Conservation (phyloP, 1,140 invertebrate genomes). For the Cydia fagiglandana region DNA sequence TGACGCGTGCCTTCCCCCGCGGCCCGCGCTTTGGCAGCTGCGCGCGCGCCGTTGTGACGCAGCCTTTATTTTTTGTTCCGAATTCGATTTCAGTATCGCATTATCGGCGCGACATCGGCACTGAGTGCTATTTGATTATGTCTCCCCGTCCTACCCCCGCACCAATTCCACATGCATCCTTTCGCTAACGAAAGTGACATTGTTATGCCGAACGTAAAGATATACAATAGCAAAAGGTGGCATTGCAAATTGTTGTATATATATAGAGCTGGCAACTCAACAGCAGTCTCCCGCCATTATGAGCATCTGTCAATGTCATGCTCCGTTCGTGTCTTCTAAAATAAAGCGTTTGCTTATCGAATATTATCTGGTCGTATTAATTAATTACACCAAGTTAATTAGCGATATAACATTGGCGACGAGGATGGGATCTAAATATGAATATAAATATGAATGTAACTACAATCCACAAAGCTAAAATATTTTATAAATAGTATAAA, state of each 20-base stretch:
- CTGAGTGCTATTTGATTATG: conserved; percentile 17
- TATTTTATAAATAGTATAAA: no score
- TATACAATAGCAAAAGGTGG: not conserved
- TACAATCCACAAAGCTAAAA: no score
- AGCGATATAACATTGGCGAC: no score
- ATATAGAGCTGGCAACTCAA: no score
- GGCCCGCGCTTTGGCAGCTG: conserved; percentile 36
- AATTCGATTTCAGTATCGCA: conserved; percentile 45
- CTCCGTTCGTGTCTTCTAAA: no score
- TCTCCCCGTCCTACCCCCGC: conserved; percentile 38
- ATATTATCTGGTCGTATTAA: no score
- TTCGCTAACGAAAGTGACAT: conserved; percentile 26
- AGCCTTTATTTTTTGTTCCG: conserved; percentile 37
- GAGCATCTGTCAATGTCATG: no score
- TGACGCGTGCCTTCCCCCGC: conserved; percentile 38
- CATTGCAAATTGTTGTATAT: not conserved
- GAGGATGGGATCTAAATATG: no score
- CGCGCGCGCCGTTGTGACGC: conserved; percentile 34
- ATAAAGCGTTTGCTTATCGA: no score
- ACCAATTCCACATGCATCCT: conserved; percentile 40
- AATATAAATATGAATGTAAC: no score
- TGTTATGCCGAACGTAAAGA: not conserved
- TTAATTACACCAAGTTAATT: no score
- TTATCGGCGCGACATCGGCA: conserved; percentile 36
- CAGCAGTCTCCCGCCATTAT: no score